Evolutionary conservation across 2,888 invertebrate genomes (phyloP).

Genomic region (Beris chalybata): DNA sequence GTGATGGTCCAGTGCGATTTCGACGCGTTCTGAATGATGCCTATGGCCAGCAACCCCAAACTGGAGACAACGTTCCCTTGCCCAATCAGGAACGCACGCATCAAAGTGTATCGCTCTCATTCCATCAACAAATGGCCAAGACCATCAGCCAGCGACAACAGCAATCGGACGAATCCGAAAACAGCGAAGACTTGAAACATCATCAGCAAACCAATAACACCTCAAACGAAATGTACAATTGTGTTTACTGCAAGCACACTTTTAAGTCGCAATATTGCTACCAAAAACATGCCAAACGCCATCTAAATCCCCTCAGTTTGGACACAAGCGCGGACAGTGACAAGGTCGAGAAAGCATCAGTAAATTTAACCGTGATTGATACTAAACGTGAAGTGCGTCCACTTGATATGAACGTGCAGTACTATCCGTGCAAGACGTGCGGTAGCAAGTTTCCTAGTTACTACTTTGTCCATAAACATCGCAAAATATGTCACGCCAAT

Average conservation of each 20-base stretch:
- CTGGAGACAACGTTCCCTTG: slow-evolving; percentile 44
- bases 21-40: slow-evolving; percentile 83
- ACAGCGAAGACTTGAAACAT: slow-evolving; percentile 27
- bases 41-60: slow-evolving; percentile 62
- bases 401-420: slow-evolving; percentile 79
- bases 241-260: slow-evolving; percentile 75
- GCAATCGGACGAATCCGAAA: slow-evolving; percentile 18
- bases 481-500: slow-evolving; percentile 78
- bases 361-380: slow-evolving; percentile 3
- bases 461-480: slow-evolving; percentile 90
- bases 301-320: slow-evolving; percentile 65
- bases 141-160: slow-evolving; percentile 48
- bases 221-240: slow-evolving; percentile 62
- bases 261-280: slow-evolving; percentile 86
- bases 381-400: slow-evolving; percentile 64
- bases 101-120: slow-evolving; percentile 54
- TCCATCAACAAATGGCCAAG: slow-evolving; percentile 57
- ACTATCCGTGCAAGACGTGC: slow-evolving; percentile 91
- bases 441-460: slow-evolving; percentile 91
- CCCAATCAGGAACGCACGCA: slow-evolving; percentile 51
- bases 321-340: slow-evolving; percentile 42
- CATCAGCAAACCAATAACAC: slow-evolving; percentile 42
- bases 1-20: slow-evolving; percentile 87
- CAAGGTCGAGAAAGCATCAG: background rate
- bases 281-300: slow-evolving; percentile 74